These are phyloP conservation scores for Cydia fagiglandana DNA, from an alignment of 1,140 invertebrate genomes.

Conservation along the genomic window DNA sequence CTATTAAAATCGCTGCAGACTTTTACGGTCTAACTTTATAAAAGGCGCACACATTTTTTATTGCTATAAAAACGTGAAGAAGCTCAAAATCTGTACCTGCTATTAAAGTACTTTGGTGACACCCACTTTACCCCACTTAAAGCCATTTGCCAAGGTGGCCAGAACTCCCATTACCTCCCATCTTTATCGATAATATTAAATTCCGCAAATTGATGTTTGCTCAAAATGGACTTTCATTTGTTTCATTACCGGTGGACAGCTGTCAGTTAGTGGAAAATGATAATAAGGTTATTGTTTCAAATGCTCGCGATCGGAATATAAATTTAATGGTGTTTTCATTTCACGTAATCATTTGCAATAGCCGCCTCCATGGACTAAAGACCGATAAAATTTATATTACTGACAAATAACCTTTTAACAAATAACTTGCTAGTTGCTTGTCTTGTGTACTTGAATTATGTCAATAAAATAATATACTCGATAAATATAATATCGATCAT, in stretches of 20 bases:
- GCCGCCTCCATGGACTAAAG: too few relatives aligned
- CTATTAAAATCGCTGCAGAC: too few relatives aligned
- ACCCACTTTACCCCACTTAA: conserved; percentile 19
- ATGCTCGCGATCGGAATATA: background rate
- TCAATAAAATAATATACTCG: too few relatives aligned
- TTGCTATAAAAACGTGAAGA: background rate
- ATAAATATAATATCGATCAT: too few relatives aligned
- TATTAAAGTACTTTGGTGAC: background rate
- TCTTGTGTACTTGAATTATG: too few relatives aligned
- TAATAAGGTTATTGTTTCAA: background rate
- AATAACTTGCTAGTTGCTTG: too few relatives aligned
- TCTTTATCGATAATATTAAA: conserved; percentile 25
- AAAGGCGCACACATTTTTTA: background rate
- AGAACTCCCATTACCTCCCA: background rate
- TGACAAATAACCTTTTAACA: too few relatives aligned
- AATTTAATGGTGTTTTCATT: background rate
- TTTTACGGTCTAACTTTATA: too few relatives aligned
- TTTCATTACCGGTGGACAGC: background rate
- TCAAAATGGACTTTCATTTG: background rate
- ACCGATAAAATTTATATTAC: too few relatives aligned
- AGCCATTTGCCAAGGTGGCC: conserved; percentile 8
- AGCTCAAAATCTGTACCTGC: background rate
- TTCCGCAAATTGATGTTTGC: conserved; percentile 11
- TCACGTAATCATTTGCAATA: too few relatives aligned
- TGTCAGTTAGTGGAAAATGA: conserved; percentile 13